These are phyloP conservation scores for Unio pictorum DNA, from an alignment of 2,888 invertebrate genomes.

Conservation along the genomic window DNA sequence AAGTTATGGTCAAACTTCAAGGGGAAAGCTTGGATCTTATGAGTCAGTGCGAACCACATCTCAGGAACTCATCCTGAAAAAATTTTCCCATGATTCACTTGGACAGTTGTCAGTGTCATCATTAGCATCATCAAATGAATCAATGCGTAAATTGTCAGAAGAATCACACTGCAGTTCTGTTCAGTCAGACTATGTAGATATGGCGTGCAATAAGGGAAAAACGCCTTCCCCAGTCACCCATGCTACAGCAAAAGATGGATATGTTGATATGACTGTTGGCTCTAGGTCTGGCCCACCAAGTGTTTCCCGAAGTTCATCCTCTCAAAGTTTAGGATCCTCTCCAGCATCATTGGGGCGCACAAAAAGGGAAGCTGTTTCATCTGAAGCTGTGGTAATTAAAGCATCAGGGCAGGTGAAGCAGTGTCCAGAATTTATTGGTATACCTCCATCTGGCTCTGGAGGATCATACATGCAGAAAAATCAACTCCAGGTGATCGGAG, in stretches of 20 bases:
- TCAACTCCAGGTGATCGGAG: conserved; percentile 25
- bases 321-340: conserved; percentile 39
- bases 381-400: conserved; percentile 36
- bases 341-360: conserved; percentile 31
- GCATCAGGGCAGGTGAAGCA: conserved; percentile 42
- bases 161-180: conserved; percentile 28
- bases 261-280: conserved; percentile 56
- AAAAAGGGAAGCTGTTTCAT: conserved; percentile 17
- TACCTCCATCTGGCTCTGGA: conserved; percentile 1
- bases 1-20: conserved; percentile 60
- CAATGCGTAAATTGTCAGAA: conserved; percentile 48
- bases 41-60: conserved; percentile 51
- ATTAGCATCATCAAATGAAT: conserved; percentile 57
- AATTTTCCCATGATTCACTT: conserved; percentile 53
- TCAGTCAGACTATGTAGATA: conserved; percentile 54
- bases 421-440: conserved; percentile 25
- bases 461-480: conserved; percentile 8
- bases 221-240: conserved; percentile 41
- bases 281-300: conserved; percentile 26
- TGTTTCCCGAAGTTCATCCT: conserved; percentile 39
- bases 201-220: conserved; percentile 48
- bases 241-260: conserved; percentile 30
- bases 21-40: conserved; percentile 41
- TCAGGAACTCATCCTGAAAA: conserved; percentile 41
- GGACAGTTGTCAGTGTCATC: conserved; percentile 52